These are phyloP conservation scores for Phalacrocorax aristotelis DNA, from an alignment of 2,113 vertebrate species.

Conservation along the genomic window DNA sequence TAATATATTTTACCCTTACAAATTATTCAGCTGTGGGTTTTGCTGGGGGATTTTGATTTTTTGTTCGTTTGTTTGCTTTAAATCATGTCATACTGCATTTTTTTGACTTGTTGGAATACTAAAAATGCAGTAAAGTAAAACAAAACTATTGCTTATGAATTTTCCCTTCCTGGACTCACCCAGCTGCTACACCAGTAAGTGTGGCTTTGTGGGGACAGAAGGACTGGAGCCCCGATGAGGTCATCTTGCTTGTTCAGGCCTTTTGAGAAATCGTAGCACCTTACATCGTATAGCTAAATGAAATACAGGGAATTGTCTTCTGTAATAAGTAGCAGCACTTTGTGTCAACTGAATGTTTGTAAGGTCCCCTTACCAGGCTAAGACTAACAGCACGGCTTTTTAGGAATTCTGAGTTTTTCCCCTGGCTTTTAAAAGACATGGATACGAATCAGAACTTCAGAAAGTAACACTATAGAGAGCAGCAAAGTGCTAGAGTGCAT, in stretches of 20 bases:
- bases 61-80: not conserved
- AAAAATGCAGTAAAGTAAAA: not conserved
- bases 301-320: not conserved
- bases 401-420: not conserved
- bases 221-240: not conserved
- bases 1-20: not conserved
- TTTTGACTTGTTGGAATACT: not conserved
- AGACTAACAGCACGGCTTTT: not conserved
- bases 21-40: not conserved
- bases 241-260: not conserved
- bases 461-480: not conserved
- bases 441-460: not conserved
- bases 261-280: not conserved
- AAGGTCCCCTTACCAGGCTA: not conserved
- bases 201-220: not conserved
- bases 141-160: not conserved
- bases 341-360: not conserved
- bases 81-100: rapidly evolving
- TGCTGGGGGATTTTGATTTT: not conserved
- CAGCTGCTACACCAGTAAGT: not conserved
- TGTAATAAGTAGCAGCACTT: not conserved
- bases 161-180: not conserved
- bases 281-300: not conserved
- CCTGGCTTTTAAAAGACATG: not conserved
- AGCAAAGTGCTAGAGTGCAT: not conserved